Evolutionary conservation across 2,797 vertebrate species (phyloP).

Genomic region (Bradypus variegatus): DNA sequence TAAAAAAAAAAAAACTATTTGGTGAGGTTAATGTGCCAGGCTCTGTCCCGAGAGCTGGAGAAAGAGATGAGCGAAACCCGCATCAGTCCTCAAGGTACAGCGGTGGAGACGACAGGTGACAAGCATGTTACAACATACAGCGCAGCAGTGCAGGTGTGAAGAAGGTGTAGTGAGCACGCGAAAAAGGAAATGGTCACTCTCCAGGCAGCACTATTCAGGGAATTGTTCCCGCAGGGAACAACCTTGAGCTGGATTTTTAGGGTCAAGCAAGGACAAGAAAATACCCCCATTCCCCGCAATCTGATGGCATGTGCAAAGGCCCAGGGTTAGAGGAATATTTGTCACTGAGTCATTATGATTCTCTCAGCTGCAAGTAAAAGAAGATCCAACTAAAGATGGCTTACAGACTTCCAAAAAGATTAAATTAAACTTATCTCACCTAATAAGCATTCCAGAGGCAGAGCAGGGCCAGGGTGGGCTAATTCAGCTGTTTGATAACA

Average conservation of each 20-base stretch:
- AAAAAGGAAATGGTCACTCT: neutral
- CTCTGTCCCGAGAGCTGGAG: neutral
- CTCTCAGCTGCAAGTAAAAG: neutral
- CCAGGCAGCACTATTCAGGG: neutral
- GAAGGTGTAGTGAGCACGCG: neutral
- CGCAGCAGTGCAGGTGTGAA: neutral
- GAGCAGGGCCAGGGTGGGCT: neutral
- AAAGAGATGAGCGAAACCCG: neutral
- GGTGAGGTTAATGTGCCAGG: neutral
- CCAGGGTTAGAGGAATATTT: neutral
- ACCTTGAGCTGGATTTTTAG: neutral
- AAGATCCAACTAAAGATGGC: neutral
- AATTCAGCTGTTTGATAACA: neutral
- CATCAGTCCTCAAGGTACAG: neutral
- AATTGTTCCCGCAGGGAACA: neutral
- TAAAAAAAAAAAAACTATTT: neutral
- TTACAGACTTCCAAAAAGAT: neutral
- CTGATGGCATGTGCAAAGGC: neutral
- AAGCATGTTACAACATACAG: accelerated
- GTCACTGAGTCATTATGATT: neutral
- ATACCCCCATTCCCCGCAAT: neutral
- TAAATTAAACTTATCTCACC: neutral
- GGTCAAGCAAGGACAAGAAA: slow-evolving; percentile 22
- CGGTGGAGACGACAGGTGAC: too few species aligned
- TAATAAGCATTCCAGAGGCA: neutral